Percentiles rank a stretch among this genome's conserved stretches.
These are phyloP conservation scores for Acanthisitta chloris DNA, from an alignment of 2,113 vertebrate species.

Conservation along the genomic window DNA sequence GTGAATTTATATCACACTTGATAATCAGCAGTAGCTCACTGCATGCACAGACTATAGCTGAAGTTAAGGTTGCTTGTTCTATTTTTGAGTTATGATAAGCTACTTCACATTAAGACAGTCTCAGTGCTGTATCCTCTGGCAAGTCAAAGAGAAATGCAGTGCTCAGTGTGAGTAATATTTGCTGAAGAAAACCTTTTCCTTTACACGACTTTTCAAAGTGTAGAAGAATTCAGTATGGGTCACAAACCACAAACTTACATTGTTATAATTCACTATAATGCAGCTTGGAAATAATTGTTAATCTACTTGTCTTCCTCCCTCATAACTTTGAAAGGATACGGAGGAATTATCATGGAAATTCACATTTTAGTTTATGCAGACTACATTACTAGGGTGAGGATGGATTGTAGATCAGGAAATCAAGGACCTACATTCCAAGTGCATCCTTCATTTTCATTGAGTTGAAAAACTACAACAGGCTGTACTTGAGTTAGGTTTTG, in stretches of 20 bases:
- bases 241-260: neutral
- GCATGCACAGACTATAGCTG: neutral
- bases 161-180: neutral
- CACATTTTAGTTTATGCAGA: neutral
- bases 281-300: neutral
- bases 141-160: neutral
- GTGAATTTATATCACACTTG: neutral
- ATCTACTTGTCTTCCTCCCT: neutral
- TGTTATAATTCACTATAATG: neutral
- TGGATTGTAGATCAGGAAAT: neutral
- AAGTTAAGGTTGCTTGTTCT: neutral
- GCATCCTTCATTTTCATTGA: neutral
- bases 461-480: neutral
- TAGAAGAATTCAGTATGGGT: neutral
- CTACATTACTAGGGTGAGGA: neutral
- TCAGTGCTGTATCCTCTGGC: neutral
- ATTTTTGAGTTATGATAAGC: neutral
- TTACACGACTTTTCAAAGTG: neutral
- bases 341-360: neutral
- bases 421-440: neutral
- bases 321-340: neutral
- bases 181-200: neutral
- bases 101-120: neutral
- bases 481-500: neutral
- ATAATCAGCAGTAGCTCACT: neutral